Conservation (phyloP, 2,888 invertebrate species). For the Plemyria rubiginata region DNA sequence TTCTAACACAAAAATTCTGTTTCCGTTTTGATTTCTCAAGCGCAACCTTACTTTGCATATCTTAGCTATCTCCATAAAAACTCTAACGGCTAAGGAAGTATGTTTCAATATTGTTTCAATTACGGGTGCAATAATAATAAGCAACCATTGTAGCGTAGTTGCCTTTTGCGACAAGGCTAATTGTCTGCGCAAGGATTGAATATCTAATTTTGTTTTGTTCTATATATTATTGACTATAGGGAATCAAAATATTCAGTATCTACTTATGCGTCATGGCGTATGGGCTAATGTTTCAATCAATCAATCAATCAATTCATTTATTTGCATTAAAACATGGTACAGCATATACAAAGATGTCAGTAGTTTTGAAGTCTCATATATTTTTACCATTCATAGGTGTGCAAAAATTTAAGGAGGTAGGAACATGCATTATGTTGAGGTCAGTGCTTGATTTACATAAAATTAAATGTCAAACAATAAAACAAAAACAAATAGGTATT, state of each 20-base stretch:
- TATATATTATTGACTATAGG: conserved; percentile 42
- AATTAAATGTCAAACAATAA: no score
- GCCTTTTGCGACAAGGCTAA: conserved; percentile 59
- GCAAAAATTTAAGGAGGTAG: no score
- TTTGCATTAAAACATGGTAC: no score
- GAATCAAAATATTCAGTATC: conserved; percentile 28
- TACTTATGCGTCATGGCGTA: conserved; percentile 17
- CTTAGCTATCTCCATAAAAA: conserved; percentile 1
- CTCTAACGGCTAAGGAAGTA: conserved; percentile 11
- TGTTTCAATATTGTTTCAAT: conserved; percentile 30
- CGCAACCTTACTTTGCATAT: background rate
- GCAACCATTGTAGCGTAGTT: conserved; percentile 18
- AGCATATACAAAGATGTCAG: no score
- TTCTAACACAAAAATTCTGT: no score
- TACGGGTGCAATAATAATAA: conserved; percentile 36
- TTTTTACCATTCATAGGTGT: no score
- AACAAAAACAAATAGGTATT: no score
- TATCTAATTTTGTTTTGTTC: conserved; percentile 48
- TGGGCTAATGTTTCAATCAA: no score
- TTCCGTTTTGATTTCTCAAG: background rate
- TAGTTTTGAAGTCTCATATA: no score
- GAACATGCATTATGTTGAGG: no score
- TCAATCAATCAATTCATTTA: no score
- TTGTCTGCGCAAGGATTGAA: conserved; percentile 49
- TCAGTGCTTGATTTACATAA: no score